These are phyloP conservation scores for Loris lydekkerianus DNA, from an alignment of 2,797 vertebrate genomes.

Conservation along the genomic window DNA sequence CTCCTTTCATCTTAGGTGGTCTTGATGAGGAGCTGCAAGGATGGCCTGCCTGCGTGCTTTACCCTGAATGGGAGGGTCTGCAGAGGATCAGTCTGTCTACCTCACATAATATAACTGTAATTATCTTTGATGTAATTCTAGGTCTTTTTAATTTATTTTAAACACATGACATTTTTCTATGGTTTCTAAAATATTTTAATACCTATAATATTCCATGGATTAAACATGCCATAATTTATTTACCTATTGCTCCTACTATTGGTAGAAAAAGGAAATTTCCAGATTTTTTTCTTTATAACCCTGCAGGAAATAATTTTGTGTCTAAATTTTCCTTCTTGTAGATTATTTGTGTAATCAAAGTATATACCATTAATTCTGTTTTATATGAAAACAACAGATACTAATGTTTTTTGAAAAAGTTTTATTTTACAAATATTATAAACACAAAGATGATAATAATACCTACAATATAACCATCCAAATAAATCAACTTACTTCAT, in stretches of 20 bases:
- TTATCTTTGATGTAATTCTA: background rate
- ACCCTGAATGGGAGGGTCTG: too few relatives aligned
- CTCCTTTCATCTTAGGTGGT: too few relatives aligned
- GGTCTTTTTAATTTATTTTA: constrained; percentile 1
- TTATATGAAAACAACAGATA: constrained; percentile 45
- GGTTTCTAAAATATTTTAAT: constrained; percentile 42
- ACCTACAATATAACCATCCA: background rate
- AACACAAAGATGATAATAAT: constrained; percentile 48
- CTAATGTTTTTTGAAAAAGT: constrained; percentile 21
- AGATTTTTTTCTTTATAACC: background rate
- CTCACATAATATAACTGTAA: background rate
- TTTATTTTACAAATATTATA: constrained; percentile 73
- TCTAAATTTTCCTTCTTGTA: constrained; percentile 4
- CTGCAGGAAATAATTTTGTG: background rate
- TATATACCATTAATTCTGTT: background rate
- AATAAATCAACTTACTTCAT: constrained; percentile 37
- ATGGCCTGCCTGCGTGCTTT: too few relatives aligned
- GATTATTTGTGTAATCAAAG: constrained; percentile 9
- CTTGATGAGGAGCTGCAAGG: too few relatives aligned
- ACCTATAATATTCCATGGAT: background rate
- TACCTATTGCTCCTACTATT: background rate
- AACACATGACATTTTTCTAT: background rate
- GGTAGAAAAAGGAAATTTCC: background rate
- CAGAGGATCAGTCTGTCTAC: too few relatives aligned
- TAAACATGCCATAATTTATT: background rate